Percentiles rank a stretch among this genome's conserved stretches.
phyloP scores from a whole-genome alignment of 1,140 invertebrate genomes.

The Drosophila pallidifrons region DNA sequence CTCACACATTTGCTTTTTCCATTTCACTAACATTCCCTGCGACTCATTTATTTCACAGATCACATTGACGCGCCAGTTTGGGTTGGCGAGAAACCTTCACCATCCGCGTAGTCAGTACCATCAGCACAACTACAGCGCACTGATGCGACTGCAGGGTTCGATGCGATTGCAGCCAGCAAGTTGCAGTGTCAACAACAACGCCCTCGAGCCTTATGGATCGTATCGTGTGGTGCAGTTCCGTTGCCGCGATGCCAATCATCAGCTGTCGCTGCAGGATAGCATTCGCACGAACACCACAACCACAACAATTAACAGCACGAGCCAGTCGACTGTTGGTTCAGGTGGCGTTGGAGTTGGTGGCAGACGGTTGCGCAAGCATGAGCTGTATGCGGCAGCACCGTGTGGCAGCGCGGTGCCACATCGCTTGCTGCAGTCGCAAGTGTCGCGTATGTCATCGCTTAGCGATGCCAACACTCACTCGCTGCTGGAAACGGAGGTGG shows the following conservation, averaged over 20 bases:
- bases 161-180: conserved; percentile 67
- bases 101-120: conserved; percentile 66
- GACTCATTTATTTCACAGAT: conserved; percentile 42
- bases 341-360: conserved; percentile 22
- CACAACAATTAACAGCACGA: conserved; percentile 68
- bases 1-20: background rate
- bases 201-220: conserved; percentile 73
- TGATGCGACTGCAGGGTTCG: conserved; percentile 69
- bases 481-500: conserved; percentile 52
- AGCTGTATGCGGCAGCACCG: conserved; percentile 33
- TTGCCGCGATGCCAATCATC: conserved; percentile 68
- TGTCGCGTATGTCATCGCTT: conserved; percentile 61
- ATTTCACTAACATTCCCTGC: background rate
- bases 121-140: conserved; percentile 76
- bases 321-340: conserved; percentile 31
- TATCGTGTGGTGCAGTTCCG: conserved; percentile 79
- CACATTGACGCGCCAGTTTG: conserved; percentile 71
- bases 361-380: conserved; percentile 55
- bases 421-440: conserved; percentile 64
- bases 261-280: conserved; percentile 74
- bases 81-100: conserved; percentile 58
- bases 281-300: conserved; percentile 74
- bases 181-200: conserved; percentile 78
- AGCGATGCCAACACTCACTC: conserved; percentile 54
- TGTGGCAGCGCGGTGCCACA: conserved; percentile 34